phyloP scores from a whole-genome alignment of 2,888 invertebrate genomes.

The Balanococcus diminutus region DNA sequence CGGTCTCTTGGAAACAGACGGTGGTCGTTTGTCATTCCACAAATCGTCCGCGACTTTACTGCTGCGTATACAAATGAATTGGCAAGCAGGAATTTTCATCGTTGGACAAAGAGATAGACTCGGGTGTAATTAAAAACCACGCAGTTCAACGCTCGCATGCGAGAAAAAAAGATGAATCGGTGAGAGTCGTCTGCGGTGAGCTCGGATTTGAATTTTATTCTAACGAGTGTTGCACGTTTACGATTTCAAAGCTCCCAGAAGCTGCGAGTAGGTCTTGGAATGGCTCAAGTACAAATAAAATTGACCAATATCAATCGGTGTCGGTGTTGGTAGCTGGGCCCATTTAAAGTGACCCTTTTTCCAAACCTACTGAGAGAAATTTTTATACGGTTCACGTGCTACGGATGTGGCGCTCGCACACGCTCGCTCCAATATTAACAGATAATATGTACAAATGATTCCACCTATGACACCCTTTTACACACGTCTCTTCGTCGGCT shows the following conservation, averaged over 20 bases:
- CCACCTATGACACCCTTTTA: slow-evolving; percentile 19
- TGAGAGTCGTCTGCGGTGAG: neutral
- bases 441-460: neutral
- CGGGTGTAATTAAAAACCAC: slow-evolving; percentile 39
- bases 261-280: neutral
- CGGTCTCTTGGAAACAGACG: neutral
- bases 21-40: slow-evolving; percentile 30
- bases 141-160: slow-evolving; percentile 38
- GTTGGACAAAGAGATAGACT: neutral
- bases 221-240: neutral
- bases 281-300: neutral
- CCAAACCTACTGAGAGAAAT: neutral
- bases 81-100: slow-evolving; percentile 1
- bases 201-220: neutral
- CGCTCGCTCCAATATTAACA: neutral
- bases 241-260: neutral
- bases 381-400: neutral
- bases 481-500: neutral
- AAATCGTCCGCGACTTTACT: slow-evolving; percentile 27
- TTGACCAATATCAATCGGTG: neutral
- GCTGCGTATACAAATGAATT: slow-evolving; percentile 7
- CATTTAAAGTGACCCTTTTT: slow-evolving; percentile 22
- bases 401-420: neutral
- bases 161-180: neutral
- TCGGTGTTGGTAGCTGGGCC: neutral